Base-by-base conservation (phyloP, 1,140 invertebrate genomes). In the Nebria ingens region DNA sequence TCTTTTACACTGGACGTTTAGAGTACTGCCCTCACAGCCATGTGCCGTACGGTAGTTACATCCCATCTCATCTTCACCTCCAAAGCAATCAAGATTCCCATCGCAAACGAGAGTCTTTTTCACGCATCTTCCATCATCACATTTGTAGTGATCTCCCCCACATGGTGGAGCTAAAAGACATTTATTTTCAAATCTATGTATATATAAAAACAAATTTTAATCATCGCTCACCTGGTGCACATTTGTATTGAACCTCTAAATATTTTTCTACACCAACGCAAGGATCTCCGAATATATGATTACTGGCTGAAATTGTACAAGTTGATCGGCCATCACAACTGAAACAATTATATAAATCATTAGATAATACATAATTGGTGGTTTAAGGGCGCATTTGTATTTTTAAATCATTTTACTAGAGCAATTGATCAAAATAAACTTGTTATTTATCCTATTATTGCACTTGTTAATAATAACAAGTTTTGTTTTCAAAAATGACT, bases 181-280 rank as follows among this genome's bases (percentile, higher is more conserved):
- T n/a, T 12, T 12, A 17, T 11, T 12, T 45, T 4, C 6, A 45
- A 45, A 11, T 45, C 3, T 45, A 11, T 11, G 17, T 11, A 45
- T 45, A 45, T 45, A 45, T 4, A 45, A 45, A 45, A 45, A 45
- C 17, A 45, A 45, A 6, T 17, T 4, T 45, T 45, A 45, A 29
- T 29, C 4, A 6, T 29, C 13, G 4, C 13, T 29, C 13, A 29
- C 40, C 40, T 11, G 40, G 6, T 17, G 17, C 40, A 45, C 40
- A 45, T 4, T 17, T 9, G 17, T 45, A 45, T 45, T 45, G 6
- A 12, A 17, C 40, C 17, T 45, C 40, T 12, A 45, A 12, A 17
- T 45, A 45, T 45, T 45, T 45, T 4, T 12, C 6, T 12, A 17
- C 17, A 45, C 15, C 15, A 45, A 12, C 3, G 17, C 40, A 45